Evolutionary conservation across 1,140 invertebrate species (phyloP).

Genomic region (Hyphantria cunea): DNA sequence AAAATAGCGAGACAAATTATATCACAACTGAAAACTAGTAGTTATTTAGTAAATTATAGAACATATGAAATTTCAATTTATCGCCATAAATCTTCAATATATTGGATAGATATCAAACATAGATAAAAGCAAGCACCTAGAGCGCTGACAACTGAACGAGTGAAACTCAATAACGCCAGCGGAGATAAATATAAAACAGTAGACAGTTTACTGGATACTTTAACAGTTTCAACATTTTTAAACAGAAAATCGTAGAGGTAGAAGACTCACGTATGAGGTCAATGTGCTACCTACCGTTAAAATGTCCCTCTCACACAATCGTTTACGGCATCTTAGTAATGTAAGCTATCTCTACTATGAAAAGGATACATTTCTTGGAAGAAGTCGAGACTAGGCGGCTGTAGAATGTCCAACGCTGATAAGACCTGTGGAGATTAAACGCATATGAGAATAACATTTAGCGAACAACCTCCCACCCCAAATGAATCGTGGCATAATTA

Average conservation of each 20-base stretch:
- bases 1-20: conserved; percentile 5
- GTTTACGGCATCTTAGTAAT: conserved; percentile 22
- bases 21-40: conserved; percentile 12
- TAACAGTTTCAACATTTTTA: conserved; percentile 32
- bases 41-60: background rate
- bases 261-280: conserved; percentile 35
- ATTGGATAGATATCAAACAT: conserved; percentile 37
- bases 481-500: conserved; percentile 26
- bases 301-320: conserved; percentile 15
- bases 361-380: conserved; percentile 99
- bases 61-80: conserved; percentile 30
- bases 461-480: too few relatives aligned
- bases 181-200: conserved; percentile 39
- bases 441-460: conserved; percentile 33
- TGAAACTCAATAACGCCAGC: conserved; percentile 43
- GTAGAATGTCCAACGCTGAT: conserved; percentile 96
- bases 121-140: conserved; percentile 36
- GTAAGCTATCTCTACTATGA: conserved; percentile 17
- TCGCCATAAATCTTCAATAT: conserved; percentile 34
- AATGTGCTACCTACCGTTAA: conserved; percentile 37
- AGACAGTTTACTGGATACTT: conserved; percentile 28
- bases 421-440: conserved; percentile 88
- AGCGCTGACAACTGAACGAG: conserved; percentile 37
- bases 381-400: conserved; percentile 98
- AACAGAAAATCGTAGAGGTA: conserved; percentile 30